A percentile compares a stretch with the other conserved stretches of the same genome.
These are phyloP conservation scores for Cossypha polioptera DNA, from an alignment of 2,797 vertebrate genomes.

Conservation along the genomic window DNA sequence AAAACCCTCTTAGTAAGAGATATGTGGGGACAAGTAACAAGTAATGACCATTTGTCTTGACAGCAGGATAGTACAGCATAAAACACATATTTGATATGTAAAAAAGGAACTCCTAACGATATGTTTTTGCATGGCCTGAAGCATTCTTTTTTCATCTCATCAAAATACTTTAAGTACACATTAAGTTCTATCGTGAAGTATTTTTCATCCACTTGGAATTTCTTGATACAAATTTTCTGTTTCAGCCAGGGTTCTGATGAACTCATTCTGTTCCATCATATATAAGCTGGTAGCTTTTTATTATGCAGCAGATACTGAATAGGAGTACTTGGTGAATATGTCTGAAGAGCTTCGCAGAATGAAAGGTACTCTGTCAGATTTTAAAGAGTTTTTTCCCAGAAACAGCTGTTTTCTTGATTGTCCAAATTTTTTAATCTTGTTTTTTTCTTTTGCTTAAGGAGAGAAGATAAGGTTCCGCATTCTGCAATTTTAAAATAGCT, in stretches of 20 bases:
- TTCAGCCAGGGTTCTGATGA: neutral
- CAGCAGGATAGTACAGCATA: neutral
- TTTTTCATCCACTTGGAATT: neutral
- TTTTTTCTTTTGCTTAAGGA: neutral
- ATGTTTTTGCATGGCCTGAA: neutral
- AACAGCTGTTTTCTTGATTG: neutral
- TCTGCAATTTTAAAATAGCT: neutral
- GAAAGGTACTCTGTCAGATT: neutral
- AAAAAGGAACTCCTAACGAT: neutral
- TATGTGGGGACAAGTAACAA: neutral
- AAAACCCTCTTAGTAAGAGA: neutral
- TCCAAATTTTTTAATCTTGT: neutral
- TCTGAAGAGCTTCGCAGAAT: neutral
- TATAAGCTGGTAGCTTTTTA: neutral
- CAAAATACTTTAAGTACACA: conserved; percentile 7
- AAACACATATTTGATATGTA: conserved; percentile 33
- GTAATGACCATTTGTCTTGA: neutral
- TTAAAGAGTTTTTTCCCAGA: neutral
- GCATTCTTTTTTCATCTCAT: neutral
- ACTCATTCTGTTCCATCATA: neutral
- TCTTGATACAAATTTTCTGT: neutral
- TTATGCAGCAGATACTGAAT: neutral
- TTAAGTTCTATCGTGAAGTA: neutral
- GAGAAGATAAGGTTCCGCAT: neutral
- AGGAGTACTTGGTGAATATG: neutral